Conservation (phyloP, 2,797 vertebrate species). For the Sitta carolinensis region DNA sequence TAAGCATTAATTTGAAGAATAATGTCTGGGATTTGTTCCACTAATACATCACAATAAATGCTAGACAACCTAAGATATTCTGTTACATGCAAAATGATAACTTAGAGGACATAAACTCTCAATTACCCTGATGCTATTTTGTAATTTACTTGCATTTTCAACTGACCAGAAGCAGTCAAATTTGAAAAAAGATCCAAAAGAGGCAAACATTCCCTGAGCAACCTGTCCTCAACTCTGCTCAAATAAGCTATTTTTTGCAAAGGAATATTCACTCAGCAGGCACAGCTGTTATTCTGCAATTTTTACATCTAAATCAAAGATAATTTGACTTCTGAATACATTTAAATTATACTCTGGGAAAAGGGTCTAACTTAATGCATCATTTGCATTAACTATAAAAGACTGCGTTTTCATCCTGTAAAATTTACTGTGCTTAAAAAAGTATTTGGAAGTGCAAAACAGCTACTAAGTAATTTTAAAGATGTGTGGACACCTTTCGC, state of each 20-base stretch:
- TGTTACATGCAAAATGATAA: not conserved
- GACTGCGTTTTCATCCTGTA: slow-evolving; percentile 57
- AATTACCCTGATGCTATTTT: not conserved
- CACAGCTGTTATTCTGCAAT: slow-evolving; percentile 69
- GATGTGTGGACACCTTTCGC: not conserved
- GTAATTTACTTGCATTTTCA: slow-evolving; percentile 4
- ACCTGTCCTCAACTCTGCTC: not conserved
- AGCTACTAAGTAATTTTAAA: slow-evolving; percentile 57
- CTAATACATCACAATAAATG: not conserved
- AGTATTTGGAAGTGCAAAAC: slow-evolving; percentile 47
- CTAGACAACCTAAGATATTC: not conserved
- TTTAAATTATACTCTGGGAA: slow-evolving; percentile 74
- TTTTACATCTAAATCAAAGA: slow-evolving; percentile 75
- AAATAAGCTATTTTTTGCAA: slow-evolving; percentile 58
- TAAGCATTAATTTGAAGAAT: not conserved
- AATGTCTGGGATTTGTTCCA: not conserved
- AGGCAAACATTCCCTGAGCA: slow-evolving; percentile 2
- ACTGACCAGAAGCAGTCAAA: slow-evolving; percentile 36
- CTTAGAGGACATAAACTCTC: not conserved
- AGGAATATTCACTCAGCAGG: slow-evolving; percentile 67
- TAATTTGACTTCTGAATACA: slow-evolving; percentile 75
- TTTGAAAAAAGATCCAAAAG: not conserved
- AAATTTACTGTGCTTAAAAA: slow-evolving; percentile 66
- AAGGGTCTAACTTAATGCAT: slow-evolving; percentile 69
- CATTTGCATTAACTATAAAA: slow-evolving; percentile 70